Base-by-base conservation (phyloP, 1,140 invertebrate species). In the Protaetia brevitarsis region DNA sequence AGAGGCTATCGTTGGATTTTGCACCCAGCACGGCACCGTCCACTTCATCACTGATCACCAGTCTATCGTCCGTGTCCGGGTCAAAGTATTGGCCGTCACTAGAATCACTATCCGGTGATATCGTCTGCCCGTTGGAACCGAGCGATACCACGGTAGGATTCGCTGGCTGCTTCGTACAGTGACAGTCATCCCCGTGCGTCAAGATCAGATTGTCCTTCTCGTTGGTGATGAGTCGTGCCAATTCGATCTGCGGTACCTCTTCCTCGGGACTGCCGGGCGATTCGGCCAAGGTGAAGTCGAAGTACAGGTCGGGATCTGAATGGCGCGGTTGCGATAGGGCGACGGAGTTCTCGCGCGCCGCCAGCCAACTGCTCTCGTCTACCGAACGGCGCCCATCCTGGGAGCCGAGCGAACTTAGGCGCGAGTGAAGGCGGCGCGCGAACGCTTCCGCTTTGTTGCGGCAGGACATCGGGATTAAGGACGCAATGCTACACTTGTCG, bases 401-500 rank as follows among this genome's bases (percentile, higher is more conserved):
- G 45, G 82, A 77, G 13, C 86, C 87, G 59, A 92, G 81, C 37
- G 87, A 87, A 66, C 86, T 85, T 62, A 93, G 80, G 66, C 89
- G 86, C 26, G 85, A 85, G 70, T 91, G 89, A 62, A 93, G 80
- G 71, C 87, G 86, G 64, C 88, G 81, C 56, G 91, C 90, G 74
- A 93, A 91, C 36, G 89, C 88, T 75, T 91, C 90, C 13, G 90
- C 90, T 62, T 89, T 82, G 28, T 87, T 87, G 41, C 89, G 84
- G 76, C 90, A 93, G 76, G 88, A 91, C 83, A 88, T 88, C 8
- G 83, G 78, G 28, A 86, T 77, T 5, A 86, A 73, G 0, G 83
- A 83, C 62, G 79, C 78, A 11, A 86, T 73, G 64, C 82, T 80
- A 62, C 84, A 86, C 65, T 72, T 73, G 21, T 73, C 63, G 68